Base-by-base conservation (phyloP, 2,797 vertebrate species). In the Mycteria americana region DNA sequence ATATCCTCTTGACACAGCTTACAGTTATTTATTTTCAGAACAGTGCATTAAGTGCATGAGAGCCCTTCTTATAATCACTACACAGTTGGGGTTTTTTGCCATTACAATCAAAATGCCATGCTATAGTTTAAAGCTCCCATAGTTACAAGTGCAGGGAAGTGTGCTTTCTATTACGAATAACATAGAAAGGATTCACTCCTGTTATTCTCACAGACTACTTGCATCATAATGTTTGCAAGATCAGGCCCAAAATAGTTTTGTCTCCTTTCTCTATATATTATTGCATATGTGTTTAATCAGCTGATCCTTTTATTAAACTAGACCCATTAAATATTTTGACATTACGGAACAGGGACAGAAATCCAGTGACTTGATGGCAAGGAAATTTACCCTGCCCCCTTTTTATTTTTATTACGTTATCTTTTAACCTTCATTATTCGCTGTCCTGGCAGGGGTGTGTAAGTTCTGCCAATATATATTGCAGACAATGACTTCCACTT, bases 361-460 rank as follows among this genome's bases (percentile, higher is more conserved):
- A 64, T 84, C 18, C 28, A 78, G 2, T 83, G 43, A 91, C 28
- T 89, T 69, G 16, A n/a, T 1, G 6, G 65, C 76, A 76, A 83
- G 48, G 57, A 81, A 72, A 81, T 73, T 53, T 68, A 86, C 50
- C 39, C 65, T 86, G 54, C 13, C 7, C 10, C 17, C 33, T 89
- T 89, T 74, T 73, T 65, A n/a, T 87, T 92, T 74, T 85, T 63
- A 28, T 56, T 70, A 84, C 4, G 6, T 72, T 88, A 65, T 56
- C 46, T 88, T 91, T 85, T 78, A 81, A 96, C 48, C 39, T 80
- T 92, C 65, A 53, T 92, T 85, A 83, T 45, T 91, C 69, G 31
- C 43, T 24, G 9, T 84, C 69, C 63, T 69, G 67, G 50, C 35
- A 94, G 39, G 23, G n/a, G 6, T 12, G 2, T 78, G 0, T 54